Conservation (phyloP, 2,797 vertebrate species). For the Arremon aurantiirostris region DNA sequence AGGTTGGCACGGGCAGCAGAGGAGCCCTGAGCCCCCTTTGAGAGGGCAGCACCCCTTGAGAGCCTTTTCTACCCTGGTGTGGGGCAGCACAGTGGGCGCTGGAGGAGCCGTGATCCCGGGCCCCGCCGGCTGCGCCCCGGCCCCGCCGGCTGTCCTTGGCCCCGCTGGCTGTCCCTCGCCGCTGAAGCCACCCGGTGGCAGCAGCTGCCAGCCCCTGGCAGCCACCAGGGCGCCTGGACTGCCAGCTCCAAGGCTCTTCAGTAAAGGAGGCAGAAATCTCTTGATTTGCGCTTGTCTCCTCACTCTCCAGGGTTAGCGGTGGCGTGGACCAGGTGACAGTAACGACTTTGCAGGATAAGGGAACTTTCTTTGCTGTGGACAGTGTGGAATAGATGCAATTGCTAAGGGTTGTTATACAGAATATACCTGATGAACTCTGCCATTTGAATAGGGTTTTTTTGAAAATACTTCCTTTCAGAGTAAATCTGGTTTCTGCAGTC, state of each 20-base stretch:
- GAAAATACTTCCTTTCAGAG: background rate
- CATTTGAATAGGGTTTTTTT: background rate
- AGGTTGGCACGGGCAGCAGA: background rate
- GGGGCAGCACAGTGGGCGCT: too few relatives aligned
- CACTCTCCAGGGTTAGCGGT: background rate
- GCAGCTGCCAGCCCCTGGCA: background rate
- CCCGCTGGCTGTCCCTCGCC: background rate
- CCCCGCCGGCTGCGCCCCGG: too few relatives aligned
- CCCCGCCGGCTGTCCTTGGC: too few relatives aligned
- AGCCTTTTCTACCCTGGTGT: background rate
- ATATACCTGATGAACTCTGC: background rate
- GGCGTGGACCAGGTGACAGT: background rate
- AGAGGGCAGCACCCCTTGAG: background rate
- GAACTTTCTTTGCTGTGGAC: background rate
- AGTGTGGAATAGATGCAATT: background rate
- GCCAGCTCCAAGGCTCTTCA: background rate
- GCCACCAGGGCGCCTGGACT: background rate
- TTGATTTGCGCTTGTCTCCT: background rate
- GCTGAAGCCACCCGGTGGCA: constrained; percentile 40
- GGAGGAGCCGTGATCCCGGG: background rate
- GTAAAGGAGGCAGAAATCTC: background rate
- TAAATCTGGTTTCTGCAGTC: background rate
- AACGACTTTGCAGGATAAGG: background rate
- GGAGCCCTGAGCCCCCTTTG: background rate
- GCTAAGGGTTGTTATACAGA: rapidly evolving